Evolutionary conservation across 2,113 vertebrate species (phyloP).

Genomic region (Onychorhynchus coronatus): DNA sequence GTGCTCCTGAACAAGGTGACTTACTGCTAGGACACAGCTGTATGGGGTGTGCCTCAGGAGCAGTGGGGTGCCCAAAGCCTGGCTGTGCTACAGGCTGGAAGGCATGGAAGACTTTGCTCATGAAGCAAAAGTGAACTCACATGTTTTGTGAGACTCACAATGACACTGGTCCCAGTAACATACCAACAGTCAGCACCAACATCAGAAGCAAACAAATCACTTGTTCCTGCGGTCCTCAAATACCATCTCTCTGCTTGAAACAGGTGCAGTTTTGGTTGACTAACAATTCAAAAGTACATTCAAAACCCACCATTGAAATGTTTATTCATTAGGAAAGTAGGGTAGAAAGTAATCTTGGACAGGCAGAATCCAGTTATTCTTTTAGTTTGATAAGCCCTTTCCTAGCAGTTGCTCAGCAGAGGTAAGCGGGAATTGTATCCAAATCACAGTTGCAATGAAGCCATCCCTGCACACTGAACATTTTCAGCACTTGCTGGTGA

Average conservation of each 20-base stretch:
- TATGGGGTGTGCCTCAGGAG: too few relatives aligned
- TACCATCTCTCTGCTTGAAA: neutral
- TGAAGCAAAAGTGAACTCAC: neutral
- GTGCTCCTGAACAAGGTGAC: neutral
- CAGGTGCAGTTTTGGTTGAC: neutral
- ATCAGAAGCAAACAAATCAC: neutral
- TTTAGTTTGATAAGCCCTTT: neutral
- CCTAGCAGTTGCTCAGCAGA: neutral
- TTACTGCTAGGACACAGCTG: neutral
- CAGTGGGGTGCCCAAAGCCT: neutral
- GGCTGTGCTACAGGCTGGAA: neutral
- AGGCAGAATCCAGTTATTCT: neutral
- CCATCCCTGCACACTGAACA: neutral
- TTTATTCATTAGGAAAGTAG: neutral
- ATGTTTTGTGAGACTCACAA: neutral
- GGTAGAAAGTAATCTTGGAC: neutral
- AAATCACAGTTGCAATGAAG: neutral
- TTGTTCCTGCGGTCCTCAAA: neutral
- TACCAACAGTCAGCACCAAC: rapidly evolving
- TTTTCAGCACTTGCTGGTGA: neutral
- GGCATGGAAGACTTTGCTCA: neutral
- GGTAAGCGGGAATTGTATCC: neutral
- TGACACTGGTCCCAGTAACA: neutral
- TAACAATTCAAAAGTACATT: neutral
- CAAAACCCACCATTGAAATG: neutral